Evolutionary conservation across 2,113 vertebrate genomes (phyloP).

Genomic region (Coptodon bakossiorum): DNA sequence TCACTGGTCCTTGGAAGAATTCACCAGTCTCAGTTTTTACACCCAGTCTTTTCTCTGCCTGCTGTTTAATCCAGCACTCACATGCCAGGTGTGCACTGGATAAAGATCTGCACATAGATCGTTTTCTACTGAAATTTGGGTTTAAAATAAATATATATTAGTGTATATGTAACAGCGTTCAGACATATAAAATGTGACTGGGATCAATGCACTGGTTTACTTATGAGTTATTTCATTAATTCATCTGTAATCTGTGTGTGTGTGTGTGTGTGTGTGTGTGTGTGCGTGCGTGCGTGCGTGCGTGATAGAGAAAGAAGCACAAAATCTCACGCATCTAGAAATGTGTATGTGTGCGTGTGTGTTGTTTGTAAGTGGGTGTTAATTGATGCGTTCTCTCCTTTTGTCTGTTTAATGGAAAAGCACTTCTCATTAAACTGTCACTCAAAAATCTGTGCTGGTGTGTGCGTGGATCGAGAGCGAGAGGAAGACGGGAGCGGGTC

Average conservation of each 20-base stretch:
- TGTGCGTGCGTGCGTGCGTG: not conserved
- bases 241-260: not conserved
- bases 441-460: slow-evolving; percentile 28
- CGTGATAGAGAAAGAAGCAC: not conserved
- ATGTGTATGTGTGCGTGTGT: not conserved
- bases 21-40: not conserved
- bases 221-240: slow-evolving; percentile 23
- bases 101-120: not conserved
- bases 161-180: not conserved
- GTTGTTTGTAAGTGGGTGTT: slow-evolving; percentile 53
- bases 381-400: slow-evolving; percentile 58
- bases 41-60: not conserved
- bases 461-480: not conserved
- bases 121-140: not conserved
- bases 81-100: not conserved
- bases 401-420: slow-evolving; percentile 63
- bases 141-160: not conserved
- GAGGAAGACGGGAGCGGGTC: slow-evolving; percentile 32
- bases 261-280: not conserved
- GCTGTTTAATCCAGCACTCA: not conserved
- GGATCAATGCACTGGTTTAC: not conserved
- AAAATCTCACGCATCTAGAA: slow-evolving; percentile 3
- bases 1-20: not conserved
- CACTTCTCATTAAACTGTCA: slow-evolving; percentile 65
- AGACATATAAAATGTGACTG: not conserved